Percentiles rank a stretch among this genome's conserved stretches.
These are phyloP conservation scores for Pseudochaenichthys georgianus DNA, from an alignment of 2,797 vertebrate genomes.

Conservation along the genomic window DNA sequence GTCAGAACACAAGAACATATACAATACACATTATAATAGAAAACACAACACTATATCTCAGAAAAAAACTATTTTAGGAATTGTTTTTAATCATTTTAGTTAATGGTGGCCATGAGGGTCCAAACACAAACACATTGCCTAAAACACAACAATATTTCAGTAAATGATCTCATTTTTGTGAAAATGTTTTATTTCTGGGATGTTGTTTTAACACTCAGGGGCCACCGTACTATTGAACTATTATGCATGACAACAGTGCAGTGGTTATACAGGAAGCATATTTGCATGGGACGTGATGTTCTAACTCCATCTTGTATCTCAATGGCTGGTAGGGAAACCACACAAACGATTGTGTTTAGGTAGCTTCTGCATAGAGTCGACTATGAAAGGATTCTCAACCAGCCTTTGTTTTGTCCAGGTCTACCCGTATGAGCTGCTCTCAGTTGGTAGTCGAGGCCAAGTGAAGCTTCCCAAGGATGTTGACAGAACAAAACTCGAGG, in stretches of 20 bases:
- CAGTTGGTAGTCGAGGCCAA: conserved; percentile 90
- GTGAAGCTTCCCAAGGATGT: conserved; percentile 93
- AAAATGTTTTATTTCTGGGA: too few species aligned
- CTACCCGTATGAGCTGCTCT: conserved; percentile 95
- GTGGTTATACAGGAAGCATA: conserved; percentile 4
- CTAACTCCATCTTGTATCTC: neutral
- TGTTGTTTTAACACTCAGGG: too few species aligned
- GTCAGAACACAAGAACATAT: too few species aligned
- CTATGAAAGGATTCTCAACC: conserved; percentile 1
- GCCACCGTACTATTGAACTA: neutral
- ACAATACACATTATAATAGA: too few species aligned
- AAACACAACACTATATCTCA: too few species aligned
- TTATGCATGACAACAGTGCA: conserved; percentile 3
- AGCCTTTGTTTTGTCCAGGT: conserved; percentile 81
- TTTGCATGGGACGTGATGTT: conserved; percentile 3
- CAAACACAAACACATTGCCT: too few species aligned
- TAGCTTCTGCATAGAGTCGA: neutral
- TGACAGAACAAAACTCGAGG: conserved; percentile 96
- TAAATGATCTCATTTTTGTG: too few species aligned
- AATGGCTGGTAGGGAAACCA: neutral
- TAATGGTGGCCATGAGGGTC: too few species aligned
- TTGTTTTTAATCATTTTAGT: too few species aligned
- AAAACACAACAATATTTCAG: too few species aligned
- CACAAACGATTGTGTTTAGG: neutral
- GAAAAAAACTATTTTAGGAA: too few species aligned